Evolutionary conservation across 2,113 vertebrate species (phyloP), one percentile per base, ranked within the genome.

Genomic region (Propithecus coquereli): DNA sequence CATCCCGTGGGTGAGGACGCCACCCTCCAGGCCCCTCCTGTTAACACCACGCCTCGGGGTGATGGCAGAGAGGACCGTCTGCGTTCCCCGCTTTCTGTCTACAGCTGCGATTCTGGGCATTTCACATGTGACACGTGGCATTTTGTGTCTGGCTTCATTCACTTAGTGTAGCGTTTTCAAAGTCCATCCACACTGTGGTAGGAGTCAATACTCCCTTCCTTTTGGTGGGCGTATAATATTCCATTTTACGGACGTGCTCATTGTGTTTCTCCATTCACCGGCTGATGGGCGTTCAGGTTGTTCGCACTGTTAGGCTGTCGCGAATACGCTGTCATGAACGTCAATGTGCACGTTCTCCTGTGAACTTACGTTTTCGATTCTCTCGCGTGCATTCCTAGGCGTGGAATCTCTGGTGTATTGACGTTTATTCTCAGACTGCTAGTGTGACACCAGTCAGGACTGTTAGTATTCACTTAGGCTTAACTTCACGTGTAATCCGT

Each of bases 241-340:
- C 16, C 65, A 17, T 18, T 66, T 66, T 34, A 66, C 3, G 6
- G 6, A 18, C 16, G 6, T 66, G 34, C 34, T 17, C 3, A 6
- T n/a, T 66, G 34, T 18, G 32, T n/a, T n/a, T 17, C 17, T 18
- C 32, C 32, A 7, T 34, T 66, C 32, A 18, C 65, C 32, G n/a
- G 16, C 16, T 18, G 16, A 8, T 18, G 16, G 32, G n/a, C 34
- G 17, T 34, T 66, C 32, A 30, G 34, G 65, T 17, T 34, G 65
- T 17, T 34, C 32, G 2, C 32, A 34, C 65, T 17, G 65, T 34
- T 34, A 34, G 32, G 65, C 65, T 66, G 14, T 34, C 17, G 16
- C 14, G 3, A 66, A 18, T 34, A n/a, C 8, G 30, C 65, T 17
- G 65, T 16, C 0, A 3, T 6, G 17, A 66, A 66, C 16, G 3